Evolutionary conservation across 2,888 invertebrate species (phyloP).

Genomic region (Phaedon cochleariae): DNA sequence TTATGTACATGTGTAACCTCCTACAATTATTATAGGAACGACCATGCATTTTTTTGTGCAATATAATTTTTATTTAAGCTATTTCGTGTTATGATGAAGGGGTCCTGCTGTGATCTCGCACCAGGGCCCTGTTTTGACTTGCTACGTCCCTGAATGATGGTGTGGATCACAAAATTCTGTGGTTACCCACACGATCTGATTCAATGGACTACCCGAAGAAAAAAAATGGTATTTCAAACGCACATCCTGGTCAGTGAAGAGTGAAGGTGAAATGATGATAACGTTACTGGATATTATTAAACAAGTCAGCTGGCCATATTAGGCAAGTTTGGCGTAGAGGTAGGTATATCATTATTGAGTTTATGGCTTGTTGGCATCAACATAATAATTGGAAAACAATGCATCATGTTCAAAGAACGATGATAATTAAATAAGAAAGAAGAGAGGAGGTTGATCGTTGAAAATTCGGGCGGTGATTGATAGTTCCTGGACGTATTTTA

Average conservation of each 20-base stretch:
- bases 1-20: too few species aligned
- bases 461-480: background rate
- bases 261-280: constrained; percentile 8
- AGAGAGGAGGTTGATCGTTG: background rate
- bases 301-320: constrained; percentile 1
- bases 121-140: too few species aligned
- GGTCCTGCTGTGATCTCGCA: too few species aligned
- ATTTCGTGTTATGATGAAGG: too few species aligned
- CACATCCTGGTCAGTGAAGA: constrained; percentile 9
- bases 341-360: background rate
- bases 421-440: background rate
- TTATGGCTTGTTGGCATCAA: background rate
- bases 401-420: background rate
- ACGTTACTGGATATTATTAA: background rate
- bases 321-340: background rate
- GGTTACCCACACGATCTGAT: too few species aligned
- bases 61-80: too few species aligned
- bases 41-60: too few species aligned
- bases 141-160: too few species aligned
- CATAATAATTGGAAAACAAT: background rate
- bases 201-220: too few species aligned
- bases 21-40: too few species aligned
- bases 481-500: background rate
- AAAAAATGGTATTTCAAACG: background rate
- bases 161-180: too few species aligned